Percentiles rank a stretch among this genome's conserved stretches.
These are phyloP conservation scores for Choreutis nemorana DNA, from an alignment of 2,888 invertebrate genomes.

Conservation along the genomic window DNA sequence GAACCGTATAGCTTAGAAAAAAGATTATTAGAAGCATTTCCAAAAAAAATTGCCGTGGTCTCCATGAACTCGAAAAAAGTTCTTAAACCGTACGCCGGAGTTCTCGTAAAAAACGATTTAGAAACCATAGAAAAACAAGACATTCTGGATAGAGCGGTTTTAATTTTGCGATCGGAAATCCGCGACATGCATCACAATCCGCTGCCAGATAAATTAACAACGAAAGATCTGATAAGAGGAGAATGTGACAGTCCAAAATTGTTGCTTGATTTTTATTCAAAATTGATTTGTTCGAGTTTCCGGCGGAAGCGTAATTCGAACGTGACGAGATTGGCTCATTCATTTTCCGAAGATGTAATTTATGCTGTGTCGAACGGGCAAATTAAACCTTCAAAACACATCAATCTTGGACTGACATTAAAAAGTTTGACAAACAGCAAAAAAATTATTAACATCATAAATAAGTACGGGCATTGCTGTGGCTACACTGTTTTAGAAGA, in stretches of 20 bases:
- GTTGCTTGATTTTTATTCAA: constrained; percentile 1
- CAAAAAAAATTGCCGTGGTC: constrained; percentile 2
- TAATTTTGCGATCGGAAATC: constrained; percentile 1
- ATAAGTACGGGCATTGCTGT: constrained; percentile 22
- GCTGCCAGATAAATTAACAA: constrained; percentile 1
- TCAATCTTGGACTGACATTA: constrained; percentile 19
- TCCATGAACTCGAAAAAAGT: constrained; percentile 1
- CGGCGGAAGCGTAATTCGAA: constrained; percentile 1
- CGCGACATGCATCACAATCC: constrained; percentile 1
- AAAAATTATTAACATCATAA: constrained; percentile 19
- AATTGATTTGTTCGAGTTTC: constrained; percentile 1
- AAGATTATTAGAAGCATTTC: constrained; percentile 1
- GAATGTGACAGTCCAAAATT: neutral
- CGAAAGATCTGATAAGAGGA: constrained; percentile 1
- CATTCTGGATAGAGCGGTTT: constrained; percentile 1
- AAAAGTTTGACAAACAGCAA: constrained; percentile 17
- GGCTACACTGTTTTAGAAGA: constrained; percentile 19
- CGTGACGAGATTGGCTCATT: neutral
- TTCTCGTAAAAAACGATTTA: constrained; percentile 1
- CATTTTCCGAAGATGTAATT: neutral
- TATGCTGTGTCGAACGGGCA: constrained; percentile 9
- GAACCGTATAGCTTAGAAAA: constrained; percentile 1
- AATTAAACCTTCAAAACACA: constrained; percentile 14
- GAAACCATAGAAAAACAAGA: neutral
- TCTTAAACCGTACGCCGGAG: constrained; percentile 2